These are phyloP conservation scores for Clarias fuscus DNA, from an alignment of 2,797 vertebrate genomes.

Conservation along the genomic window DNA sequence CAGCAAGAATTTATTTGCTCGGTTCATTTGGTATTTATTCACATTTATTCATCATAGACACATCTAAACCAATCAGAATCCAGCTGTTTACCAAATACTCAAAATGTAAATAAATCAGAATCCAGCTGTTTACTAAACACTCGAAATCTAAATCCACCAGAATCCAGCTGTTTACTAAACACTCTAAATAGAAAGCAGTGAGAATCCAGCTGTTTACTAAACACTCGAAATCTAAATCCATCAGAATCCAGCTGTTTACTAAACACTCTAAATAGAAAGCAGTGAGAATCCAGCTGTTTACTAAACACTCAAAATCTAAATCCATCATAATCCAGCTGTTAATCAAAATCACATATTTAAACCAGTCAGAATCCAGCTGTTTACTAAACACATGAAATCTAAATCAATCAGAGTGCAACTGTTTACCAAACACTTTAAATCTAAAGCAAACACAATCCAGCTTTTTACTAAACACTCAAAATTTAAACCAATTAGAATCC, in stretches of 20 bases:
- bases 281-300: not conserved
- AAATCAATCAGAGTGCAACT: not conserved
- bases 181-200: too few species aligned
- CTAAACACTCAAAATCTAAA: too few species aligned
- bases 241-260: not conserved
- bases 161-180: not conserved
- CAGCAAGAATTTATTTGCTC: not conserved
- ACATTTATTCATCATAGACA: slow-evolving; percentile 4
- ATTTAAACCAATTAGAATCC: not conserved
- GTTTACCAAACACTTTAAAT: not conserved
- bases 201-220: not conserved
- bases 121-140: too few species aligned
- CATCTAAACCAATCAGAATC: not conserved
- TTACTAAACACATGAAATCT: not conserved
- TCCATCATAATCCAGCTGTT: not conserved
- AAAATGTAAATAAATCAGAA: too few species aligned
- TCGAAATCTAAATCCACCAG: not conserved
- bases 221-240: accelerated
- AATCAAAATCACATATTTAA: too few species aligned
- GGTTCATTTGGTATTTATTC: slow-evolving; percentile 3
- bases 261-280: not conserved
- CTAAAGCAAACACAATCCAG: not conserved
- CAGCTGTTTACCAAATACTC: too few species aligned
- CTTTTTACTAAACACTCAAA: not conserved
- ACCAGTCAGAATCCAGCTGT: not conserved